Conservation (phyloP, 2,113 vertebrate species). For the Colistium nudipinnis region DNA sequence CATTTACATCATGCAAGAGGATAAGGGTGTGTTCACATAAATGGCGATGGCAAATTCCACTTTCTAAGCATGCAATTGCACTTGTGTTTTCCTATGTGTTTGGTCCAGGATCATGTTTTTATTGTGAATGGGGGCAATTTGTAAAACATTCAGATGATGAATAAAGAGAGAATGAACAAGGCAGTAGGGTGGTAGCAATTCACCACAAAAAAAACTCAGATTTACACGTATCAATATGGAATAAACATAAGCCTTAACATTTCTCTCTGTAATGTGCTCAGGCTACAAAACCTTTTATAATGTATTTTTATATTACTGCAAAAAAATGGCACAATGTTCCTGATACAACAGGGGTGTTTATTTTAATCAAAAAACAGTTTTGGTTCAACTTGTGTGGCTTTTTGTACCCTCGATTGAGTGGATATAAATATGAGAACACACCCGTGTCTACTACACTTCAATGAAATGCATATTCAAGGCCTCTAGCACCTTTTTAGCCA, state of each 20-base stretch:
- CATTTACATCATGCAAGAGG: constrained; percentile 69
- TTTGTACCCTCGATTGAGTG: constrained; percentile 47
- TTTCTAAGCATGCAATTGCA: constrained; percentile 31
- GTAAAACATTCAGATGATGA: constrained; percentile 6
- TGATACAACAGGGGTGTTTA: not conserved
- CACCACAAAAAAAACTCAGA: constrained; percentile 3
- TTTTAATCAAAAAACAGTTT: not conserved
- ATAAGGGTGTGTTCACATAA: constrained; percentile 60
- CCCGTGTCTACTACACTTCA: constrained; percentile 66
- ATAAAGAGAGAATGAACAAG: not conserved
- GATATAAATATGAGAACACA: constrained; percentile 63
- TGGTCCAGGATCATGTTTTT: constrained; percentile 46
- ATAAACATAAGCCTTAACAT: constrained; percentile 8
- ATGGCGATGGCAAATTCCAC: constrained; percentile 32
- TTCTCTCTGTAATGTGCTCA: constrained; percentile 3
- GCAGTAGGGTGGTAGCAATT: constrained; percentile 15
- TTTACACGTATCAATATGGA: constrained; percentile 13
- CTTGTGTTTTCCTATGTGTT: constrained; percentile 20
- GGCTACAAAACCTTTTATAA: too few relatives aligned
- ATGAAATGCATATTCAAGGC: constrained; percentile 74
- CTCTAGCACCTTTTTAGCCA: constrained; percentile 81
- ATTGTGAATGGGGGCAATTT: constrained; percentile 15
- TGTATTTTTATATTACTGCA: not conserved
- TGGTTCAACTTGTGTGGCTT: not conserved
- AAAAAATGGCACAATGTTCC: constrained; percentile 8